Percentiles rank a stretch among this genome's conserved stretches.
phyloP scores from a whole-genome alignment of 2,113 vertebrate species.

The Crypturellus undulatus region DNA sequence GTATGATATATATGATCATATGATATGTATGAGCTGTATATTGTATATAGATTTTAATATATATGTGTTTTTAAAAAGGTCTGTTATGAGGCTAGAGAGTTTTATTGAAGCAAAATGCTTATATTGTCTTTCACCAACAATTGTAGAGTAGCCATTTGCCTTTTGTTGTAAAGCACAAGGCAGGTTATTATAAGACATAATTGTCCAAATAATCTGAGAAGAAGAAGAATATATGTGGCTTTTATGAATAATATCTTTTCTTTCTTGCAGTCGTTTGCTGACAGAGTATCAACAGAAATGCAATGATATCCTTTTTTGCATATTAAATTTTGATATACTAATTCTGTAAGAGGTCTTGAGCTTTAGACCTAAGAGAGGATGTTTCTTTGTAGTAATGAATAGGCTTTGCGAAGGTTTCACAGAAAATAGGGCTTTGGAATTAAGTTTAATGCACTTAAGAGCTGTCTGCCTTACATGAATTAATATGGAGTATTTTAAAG shows the following conservation, averaged over 20 bases:
- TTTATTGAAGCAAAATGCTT: neutral
- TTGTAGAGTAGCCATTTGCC: neutral
- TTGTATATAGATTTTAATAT: too few relatives aligned
- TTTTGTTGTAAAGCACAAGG: neutral
- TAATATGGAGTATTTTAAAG: neutral
- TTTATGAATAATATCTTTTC: neutral
- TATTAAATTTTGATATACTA: neutral
- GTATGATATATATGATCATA: too few relatives aligned
- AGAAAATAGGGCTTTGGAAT: neutral
- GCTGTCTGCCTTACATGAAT: neutral
- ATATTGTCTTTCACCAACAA: neutral
- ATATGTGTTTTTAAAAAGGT: neutral
- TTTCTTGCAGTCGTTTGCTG: conserved; percentile 81
- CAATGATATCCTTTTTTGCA: conserved; percentile 88
- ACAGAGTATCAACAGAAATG: conserved; percentile 90
- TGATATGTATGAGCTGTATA: too few relatives aligned
- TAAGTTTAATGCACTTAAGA: neutral
- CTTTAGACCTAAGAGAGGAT: neutral
- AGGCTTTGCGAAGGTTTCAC: neutral
- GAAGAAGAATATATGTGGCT: neutral
- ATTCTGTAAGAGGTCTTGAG: neutral
- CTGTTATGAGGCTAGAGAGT: neutral
- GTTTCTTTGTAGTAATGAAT: neutral
- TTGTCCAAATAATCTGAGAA: neutral
- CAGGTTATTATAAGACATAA: neutral